phyloP scores from a whole-genome alignment of 2,888 invertebrate genomes.

The Actias luna region DNA sequence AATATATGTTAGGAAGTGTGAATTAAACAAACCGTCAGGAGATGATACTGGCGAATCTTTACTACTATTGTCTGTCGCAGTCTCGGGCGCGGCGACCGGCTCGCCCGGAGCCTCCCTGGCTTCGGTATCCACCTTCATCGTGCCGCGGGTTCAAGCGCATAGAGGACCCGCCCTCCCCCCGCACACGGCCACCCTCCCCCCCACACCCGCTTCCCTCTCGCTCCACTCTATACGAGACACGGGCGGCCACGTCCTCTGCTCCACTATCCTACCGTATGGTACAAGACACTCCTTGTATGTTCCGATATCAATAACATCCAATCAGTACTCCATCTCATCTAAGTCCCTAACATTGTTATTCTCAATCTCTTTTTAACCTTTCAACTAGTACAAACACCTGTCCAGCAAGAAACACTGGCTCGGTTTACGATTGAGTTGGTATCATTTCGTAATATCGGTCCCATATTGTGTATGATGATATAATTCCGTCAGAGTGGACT shows the following conservation, averaged over 20 bases:
- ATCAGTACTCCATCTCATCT: slow-evolving; percentile 19
- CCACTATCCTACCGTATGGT: slow-evolving; percentile 33
- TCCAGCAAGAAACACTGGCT: neutral
- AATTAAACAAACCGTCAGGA: slow-evolving; percentile 73
- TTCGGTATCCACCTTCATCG: slow-evolving; percentile 66
- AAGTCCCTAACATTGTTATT: neutral
- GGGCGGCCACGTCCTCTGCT: slow-evolving; percentile 57
- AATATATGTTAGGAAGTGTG: slow-evolving; percentile 41
- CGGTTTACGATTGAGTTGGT: neutral
- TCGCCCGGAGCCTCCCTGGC: slow-evolving; percentile 57
- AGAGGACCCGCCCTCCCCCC: slow-evolving; percentile 49
- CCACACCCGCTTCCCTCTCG: slow-evolving; percentile 42
- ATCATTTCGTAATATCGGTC: neutral
- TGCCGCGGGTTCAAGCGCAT: slow-evolving; percentile 51
- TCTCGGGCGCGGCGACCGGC: slow-evolving; percentile 48
- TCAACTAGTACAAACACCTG: neutral
- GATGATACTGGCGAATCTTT: slow-evolving; percentile 74
- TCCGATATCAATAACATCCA: slow-evolving; percentile 35
- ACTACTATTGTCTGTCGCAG: slow-evolving; percentile 62
- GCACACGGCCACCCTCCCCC: slow-evolving; percentile 45
- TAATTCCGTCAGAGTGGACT: neutral
- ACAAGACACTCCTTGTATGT: slow-evolving; percentile 25
- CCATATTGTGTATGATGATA: neutral
- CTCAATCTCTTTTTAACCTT: neutral
- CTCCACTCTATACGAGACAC: slow-evolving; percentile 68